These are phyloP conservation scores for Gobiocypris rarus DNA, from an alignment of 2,113 vertebrate species.

Conservation along the genomic window DNA sequence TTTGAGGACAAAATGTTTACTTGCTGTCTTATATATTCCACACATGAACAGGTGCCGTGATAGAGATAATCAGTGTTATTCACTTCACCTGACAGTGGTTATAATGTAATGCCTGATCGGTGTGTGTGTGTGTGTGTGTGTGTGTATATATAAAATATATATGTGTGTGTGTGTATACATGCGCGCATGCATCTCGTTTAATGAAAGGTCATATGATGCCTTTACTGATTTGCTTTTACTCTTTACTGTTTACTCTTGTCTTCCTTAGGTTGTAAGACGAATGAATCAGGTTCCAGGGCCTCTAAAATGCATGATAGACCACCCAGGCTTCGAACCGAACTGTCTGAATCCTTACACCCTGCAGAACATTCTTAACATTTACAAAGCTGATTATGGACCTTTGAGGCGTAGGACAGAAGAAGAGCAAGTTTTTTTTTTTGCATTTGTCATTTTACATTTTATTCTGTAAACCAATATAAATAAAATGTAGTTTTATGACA, in stretches of 20 bases:
- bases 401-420: not conserved
- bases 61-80: no score
- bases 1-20: no score
- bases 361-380: not conserved
- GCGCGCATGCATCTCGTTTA: not conserved
- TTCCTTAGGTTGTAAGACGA: not conserved
- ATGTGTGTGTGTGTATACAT: no score
- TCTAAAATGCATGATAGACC: not conserved
- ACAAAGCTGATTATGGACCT: not conserved
- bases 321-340: not conserved
- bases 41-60: no score
- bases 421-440: not conserved
- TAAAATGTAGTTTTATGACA: not conserved
- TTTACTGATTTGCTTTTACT: not conserved
- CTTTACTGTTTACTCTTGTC: no score
- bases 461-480: not conserved
- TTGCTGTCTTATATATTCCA: no score
- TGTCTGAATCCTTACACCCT: slow-evolving; percentile 12
- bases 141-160: no score
- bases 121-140: no score
- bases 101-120: no score
- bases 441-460: no score
- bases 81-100: no score
- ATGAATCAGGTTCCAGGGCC: slow-evolving; percentile 4
- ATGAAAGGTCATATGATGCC: no score